phyloP scores from a whole-genome alignment of 2,113 vertebrate genomes.

The Octodon degus region DNA sequence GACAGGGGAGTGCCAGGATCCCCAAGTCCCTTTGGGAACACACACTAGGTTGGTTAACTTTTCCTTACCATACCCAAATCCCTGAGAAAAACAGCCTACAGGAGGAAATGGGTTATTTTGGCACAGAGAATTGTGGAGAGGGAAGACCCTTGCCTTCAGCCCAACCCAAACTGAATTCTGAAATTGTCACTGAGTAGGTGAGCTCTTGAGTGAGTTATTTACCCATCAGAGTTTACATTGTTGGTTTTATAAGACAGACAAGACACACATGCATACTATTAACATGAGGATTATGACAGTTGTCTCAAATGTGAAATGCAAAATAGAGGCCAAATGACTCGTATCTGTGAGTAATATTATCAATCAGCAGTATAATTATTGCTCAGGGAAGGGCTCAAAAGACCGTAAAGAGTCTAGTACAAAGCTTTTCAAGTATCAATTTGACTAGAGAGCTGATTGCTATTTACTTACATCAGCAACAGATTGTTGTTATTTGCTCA shows the following conservation, averaged over 20 bases:
- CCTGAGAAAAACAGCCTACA: neutral
- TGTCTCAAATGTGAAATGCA: neutral
- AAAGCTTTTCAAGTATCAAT: neutral
- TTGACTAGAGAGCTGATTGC: conserved; percentile 13
- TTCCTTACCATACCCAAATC: neutral
- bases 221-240: neutral
- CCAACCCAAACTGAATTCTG: neutral
- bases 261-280: neutral
- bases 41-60: neutral
- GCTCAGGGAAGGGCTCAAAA: neutral
- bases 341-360: neutral
- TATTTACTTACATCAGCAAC: neutral
- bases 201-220: neutral
- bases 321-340: conserved; percentile 32
- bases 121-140: neutral
- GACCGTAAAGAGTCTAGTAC: neutral
- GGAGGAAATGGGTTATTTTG: neutral
- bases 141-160: neutral
- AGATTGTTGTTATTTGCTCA: neutral
- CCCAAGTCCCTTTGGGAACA: too few relatives aligned
- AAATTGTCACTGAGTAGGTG: neutral
- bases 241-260: neutral
- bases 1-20: neutral
- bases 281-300: neutral
- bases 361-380: neutral